These are phyloP conservation scores for Microhierax caerulescens DNA, from an alignment of 2,797 vertebrate species.

Conservation along the genomic window DNA sequence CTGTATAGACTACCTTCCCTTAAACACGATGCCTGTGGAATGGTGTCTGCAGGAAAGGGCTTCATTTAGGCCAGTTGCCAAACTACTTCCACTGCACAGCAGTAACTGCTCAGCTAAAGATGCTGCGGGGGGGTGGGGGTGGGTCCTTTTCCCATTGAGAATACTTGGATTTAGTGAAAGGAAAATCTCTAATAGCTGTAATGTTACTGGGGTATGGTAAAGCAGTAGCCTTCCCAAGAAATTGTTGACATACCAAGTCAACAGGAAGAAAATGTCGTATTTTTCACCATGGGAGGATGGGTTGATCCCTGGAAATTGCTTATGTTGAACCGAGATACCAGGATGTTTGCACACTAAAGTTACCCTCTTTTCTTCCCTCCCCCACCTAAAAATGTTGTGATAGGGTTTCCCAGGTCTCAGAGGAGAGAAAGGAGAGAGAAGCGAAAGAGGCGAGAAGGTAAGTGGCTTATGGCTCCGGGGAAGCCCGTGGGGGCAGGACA, in stretches of 20 bases:
- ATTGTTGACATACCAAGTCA: not conserved
- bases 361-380: not conserved
- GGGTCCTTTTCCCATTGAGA: not conserved
- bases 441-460: slow-evolving; percentile 92
- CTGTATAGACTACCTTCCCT: not conserved
- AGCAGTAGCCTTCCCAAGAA: not conserved
- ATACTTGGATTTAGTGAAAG: not conserved
- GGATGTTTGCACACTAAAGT: not conserved
- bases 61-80: not conserved
- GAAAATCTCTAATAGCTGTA: not conserved
- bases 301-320: not conserved
- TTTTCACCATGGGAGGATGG: not conserved
- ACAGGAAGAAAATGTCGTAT: not conserved
- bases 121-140: not conserved
- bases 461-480: not conserved
- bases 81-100: not conserved
- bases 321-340: not conserved
- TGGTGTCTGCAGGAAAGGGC: not conserved
- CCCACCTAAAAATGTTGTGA: not conserved
- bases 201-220: not conserved
- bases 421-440: slow-evolving; percentile 89
- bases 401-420: slow-evolving; percentile 91
- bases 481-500: not conserved
- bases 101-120: not conserved
- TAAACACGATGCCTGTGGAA: not conserved